These are phyloP conservation scores for Machaerirhynchus nigripectus DNA, from an alignment of 2,113 vertebrate species.

Conservation along the genomic window DNA sequence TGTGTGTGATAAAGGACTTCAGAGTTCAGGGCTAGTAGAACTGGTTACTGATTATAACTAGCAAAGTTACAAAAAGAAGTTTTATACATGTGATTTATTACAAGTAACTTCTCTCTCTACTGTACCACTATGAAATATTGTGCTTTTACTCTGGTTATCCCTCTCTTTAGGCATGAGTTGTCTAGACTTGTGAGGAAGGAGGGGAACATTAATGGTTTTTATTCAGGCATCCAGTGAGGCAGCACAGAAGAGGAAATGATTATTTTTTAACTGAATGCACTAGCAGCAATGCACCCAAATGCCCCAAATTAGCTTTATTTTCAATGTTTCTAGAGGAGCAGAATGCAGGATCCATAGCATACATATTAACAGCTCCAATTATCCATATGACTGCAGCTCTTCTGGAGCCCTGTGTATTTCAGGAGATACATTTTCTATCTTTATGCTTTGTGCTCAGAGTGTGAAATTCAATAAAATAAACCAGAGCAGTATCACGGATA, in stretches of 20 bases:
- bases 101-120: not conserved
- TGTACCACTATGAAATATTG: not conserved
- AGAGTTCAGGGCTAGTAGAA: not conserved
- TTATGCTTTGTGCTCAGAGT: not conserved
- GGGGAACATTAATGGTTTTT: not conserved
- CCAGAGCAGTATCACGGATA: not conserved
- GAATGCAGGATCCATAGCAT: not conserved
- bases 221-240: not conserved
- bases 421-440: not conserved
- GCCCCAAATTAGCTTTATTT: conserved; percentile 38
- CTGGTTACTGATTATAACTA: not conserved
- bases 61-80: not conserved
- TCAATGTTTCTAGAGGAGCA: not conserved
- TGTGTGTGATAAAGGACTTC: not conserved
- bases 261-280: conserved; percentile 54
- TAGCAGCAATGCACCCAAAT: not conserved
- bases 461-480: conserved; percentile 13
- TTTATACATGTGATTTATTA: not conserved
- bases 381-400: not conserved
- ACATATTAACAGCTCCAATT: conserved; percentile 44
- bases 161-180: not conserved
- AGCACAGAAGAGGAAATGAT: conserved; percentile 1
- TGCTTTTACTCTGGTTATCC: not conserved
- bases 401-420: not conserved
- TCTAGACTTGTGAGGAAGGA: not conserved